Evolutionary conservation across 2,113 vertebrate genomes (phyloP).

Genomic region (Ovibos moschatus): DNA sequence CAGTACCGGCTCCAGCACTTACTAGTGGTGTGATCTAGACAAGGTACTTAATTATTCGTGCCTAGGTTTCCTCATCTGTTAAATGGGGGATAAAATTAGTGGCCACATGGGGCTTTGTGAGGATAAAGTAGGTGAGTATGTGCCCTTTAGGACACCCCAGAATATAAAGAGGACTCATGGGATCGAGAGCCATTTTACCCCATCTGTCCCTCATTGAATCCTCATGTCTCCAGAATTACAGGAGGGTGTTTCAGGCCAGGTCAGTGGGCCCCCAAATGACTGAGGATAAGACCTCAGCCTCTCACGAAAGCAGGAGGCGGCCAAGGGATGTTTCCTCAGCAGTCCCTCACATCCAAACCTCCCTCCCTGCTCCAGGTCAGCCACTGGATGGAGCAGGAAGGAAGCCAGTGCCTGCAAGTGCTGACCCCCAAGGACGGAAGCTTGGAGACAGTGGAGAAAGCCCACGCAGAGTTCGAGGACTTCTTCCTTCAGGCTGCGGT

Average conservation of each 20-base stretch:
- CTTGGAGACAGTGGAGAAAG: slow-evolving; percentile 78
- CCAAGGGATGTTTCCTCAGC: neutral
- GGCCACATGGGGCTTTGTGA: neutral
- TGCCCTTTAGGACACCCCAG: neutral
- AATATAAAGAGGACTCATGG: neutral
- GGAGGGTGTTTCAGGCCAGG: neutral
- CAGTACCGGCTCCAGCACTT: neutral
- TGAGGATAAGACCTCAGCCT: slow-evolving; percentile 66
- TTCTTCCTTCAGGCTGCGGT: slow-evolving; percentile 91
- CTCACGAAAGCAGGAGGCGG: slow-evolving; percentile 60
- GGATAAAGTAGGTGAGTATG: neutral
- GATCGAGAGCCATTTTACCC: rapidly evolving
- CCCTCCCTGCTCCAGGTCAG: slow-evolving; percentile 81
- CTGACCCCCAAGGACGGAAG: slow-evolving; percentile 80
- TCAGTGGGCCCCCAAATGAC: neutral
- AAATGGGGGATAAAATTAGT: neutral
- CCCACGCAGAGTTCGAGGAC: slow-evolving; percentile 80
- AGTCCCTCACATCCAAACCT: rapidly evolving
- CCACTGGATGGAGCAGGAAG: slow-evolving; percentile 89
- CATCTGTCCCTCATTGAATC: neutral
- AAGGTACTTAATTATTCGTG: neutral
- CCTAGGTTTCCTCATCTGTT: neutral
- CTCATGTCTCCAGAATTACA: neutral
- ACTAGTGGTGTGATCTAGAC: too few relatives aligned
- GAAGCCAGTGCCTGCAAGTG: slow-evolving; percentile 80